Evolutionary conservation across 2,113 vertebrate species (phyloP).

Genomic region (Cercocebus atys): DNA sequence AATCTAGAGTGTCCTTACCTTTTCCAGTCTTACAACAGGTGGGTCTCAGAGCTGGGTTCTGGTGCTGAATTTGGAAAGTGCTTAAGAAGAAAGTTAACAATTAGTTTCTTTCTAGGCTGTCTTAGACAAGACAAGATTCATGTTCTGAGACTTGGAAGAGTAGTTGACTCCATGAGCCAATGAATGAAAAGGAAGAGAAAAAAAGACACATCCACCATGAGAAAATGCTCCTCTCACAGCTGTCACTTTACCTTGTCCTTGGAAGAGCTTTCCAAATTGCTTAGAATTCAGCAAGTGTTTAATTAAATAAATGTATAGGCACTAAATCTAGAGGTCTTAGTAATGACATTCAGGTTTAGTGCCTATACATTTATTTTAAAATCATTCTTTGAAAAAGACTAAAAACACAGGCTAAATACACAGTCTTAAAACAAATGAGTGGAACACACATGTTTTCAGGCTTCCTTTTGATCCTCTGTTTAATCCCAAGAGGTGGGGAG

Average conservation of each 20-base stretch:
- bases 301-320: background rate
- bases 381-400: background rate
- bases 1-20: background rate
- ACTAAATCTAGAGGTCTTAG: background rate
- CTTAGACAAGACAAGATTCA: background rate
- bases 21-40: background rate
- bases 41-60: background rate
- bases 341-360: no score
- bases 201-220: background rate
- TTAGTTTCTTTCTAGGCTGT: background rate
- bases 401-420: background rate
- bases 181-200: background rate
- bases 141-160: background rate
- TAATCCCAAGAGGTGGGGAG: background rate
- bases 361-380: background rate
- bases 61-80: background rate
- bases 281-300: slow-evolving; percentile 5
- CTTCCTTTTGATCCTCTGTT: background rate
- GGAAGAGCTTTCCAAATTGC: background rate
- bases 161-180: background rate
- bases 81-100: background rate
- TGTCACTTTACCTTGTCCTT: background rate
- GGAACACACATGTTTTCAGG: background rate
- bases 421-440: background rate
- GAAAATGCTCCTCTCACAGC: background rate